phyloP scores from a whole-genome alignment of 2,797 vertebrate species.

The Tragopan temminckii region DNA sequence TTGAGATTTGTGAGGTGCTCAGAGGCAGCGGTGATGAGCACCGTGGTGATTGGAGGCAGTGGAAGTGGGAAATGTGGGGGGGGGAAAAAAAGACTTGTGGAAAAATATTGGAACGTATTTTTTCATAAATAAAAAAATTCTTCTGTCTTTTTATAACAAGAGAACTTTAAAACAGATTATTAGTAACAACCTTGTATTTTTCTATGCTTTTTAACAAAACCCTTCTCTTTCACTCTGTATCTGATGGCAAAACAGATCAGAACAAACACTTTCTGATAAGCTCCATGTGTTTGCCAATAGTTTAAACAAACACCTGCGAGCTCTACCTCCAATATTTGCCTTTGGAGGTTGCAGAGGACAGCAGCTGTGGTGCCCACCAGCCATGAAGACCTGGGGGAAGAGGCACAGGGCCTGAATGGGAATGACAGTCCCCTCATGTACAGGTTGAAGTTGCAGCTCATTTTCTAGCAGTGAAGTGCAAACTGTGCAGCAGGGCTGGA shows the following conservation, averaged over 20 bases:
- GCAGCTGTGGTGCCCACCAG: neutral
- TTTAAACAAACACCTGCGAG: neutral
- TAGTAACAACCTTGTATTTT: neutral
- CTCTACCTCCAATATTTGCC: slow-evolving; percentile 36
- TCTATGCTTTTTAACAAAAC: neutral
- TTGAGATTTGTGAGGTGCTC: slow-evolving; percentile 58
- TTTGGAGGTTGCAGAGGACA: neutral
- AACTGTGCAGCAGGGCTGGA: neutral
- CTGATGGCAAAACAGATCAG: slow-evolving; percentile 39
- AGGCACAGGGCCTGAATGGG: neutral
- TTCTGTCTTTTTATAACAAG: neutral
- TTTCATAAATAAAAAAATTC: neutral
- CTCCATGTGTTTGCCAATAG: neutral
- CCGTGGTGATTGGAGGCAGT: neutral
- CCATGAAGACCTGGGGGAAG: neutral
- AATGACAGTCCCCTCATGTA: fast-evolving
- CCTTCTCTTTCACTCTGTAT: neutral
- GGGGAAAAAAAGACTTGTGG: neutral
- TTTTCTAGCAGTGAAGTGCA: neutral
- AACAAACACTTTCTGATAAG: slow-evolving; percentile 4
- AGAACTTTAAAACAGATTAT: neutral
- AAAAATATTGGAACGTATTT: neutral
- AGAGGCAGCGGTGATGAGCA: neutral
- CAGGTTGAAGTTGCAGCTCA: fast-evolving
- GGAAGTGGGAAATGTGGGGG: neutral